Evolutionary conservation across 2,888 invertebrate species (phyloP).

Genomic region (Seladonia tumulorum): DNA sequence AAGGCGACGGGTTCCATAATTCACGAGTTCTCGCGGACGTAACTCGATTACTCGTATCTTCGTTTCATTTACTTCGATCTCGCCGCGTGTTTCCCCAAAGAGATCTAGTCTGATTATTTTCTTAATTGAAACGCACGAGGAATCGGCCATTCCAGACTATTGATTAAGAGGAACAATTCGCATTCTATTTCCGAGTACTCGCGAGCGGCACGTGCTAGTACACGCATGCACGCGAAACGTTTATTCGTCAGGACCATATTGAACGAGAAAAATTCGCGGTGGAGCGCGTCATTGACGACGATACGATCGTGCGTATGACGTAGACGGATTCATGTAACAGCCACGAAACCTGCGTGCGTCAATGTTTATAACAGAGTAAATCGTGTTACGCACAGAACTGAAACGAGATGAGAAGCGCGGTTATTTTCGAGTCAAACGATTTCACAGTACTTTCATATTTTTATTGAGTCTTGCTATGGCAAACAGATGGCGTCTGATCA

Average conservation of each 20-base stretch:
- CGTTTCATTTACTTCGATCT: background rate
- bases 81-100: background rate
- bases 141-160: background rate
- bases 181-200: background rate
- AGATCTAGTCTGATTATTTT: background rate
- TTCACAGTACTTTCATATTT: background rate
- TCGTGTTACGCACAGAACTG: background rate
- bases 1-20: background rate
- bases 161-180: background rate
- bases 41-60: background rate
- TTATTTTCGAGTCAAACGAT: background rate
- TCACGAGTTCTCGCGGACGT: background rate
- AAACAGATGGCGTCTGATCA: background rate
- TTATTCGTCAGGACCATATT: background rate
- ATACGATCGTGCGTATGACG: conserved; percentile 8
- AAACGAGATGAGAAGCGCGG: background rate
- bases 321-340: background rate
- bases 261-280: background rate
- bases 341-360: conserved; percentile 1
- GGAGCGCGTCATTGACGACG: background rate
- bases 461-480: background rate
- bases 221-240: background rate
- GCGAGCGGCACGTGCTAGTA: background rate
- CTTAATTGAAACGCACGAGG: background rate
- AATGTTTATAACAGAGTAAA: background rate